Base-by-base conservation (phyloP, 2,888 invertebrate genomes). In the Siphlonurus alternatus region DNA sequence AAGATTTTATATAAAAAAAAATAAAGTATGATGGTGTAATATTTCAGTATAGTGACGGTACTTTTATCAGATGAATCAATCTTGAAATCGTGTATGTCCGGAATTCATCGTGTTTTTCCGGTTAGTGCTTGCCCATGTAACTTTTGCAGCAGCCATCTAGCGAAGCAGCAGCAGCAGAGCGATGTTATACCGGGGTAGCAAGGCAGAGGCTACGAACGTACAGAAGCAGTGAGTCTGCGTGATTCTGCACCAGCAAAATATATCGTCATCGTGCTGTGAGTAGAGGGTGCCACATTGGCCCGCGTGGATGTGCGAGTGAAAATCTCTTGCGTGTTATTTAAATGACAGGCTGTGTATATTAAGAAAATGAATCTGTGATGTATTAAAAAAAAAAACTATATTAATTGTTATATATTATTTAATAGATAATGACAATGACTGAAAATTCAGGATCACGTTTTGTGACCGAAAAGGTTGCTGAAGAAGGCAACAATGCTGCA, bases 391-490 rank as follows among this genome's bases (percentile, higher is more conserved):
- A 38, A 38, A 38, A 38, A 10, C 38, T 38, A 10, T 10, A 10
- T 38, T 10, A 38, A 38, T 15, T 15, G 15, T 10, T 38, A 10
- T 10, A 38, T 38, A 38, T 10, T 38, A 38, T 38, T 38, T 38
- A 38, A 10, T 38, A 38, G 7, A 38, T 10, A 38, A 38, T 5
- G 15, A 38, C 38, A 38, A 38, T 38, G 38, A 38, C 38, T 38
- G 38, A 38, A 38, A 38, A 38, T 38, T 38, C 38, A 10, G 66
- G 65, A n/a, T 64, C 67, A n/a, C 66, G 69, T 59, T 68, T 69
- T 65, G 67, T 67, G 38, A 69, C 69, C 38, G 69, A 69, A 65
- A 68, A 68, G 62, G 68, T 69, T 61, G 38, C 67, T 23, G 66
- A 66, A 56, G 66, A 38, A 15, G 38, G 38, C 15, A 15, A 15